Base-by-base conservation (phyloP, 1,140 invertebrate species). In the Ectropis grisescens region DNA sequence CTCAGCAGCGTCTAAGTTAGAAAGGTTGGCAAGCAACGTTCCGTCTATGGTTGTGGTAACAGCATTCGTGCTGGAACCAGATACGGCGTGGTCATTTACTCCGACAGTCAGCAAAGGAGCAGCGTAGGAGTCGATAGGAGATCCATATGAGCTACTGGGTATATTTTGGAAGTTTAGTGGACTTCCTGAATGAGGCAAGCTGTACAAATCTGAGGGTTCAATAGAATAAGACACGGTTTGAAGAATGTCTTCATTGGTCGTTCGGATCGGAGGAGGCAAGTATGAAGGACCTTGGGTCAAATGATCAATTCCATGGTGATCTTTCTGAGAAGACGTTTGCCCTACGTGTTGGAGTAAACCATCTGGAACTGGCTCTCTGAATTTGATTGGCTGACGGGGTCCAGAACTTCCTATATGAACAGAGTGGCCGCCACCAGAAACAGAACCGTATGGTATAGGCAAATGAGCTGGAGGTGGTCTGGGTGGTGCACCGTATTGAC, bases 331-430 rank as follows among this genome's bases (percentile, higher is more conserved):
- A 1, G 84, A 84, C 11, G 57, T 82, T 55, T 75, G 85, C 40
- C 83, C 87, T 35, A 88, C 88, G 9, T 87, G 85, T 43, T 89
- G 82, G 1, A 90, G 66, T 1, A 92, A 54, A 1, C 88, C 89
- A 29, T 78, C 72, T 2, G 91, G 90, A 1, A 92, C 86, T 1
- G 87, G 85, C 14, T 91, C 88, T 32, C 89, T 84, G 55, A 91
- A 91, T 49, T 88, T 85, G 4, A 90, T 83, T 0, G 87, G 88
- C 15, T 82, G 70, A 62, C 82, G 84, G 1, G 88, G 87, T 24
- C 78, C 69, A 7, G 61, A 60, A 8, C 58, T 74, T 9, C 79
- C 78, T 1, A 72, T 79, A 16, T 82, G 71, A 2, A 71, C 56
- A 0, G 69, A 78, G 14, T 79, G 67, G 2, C 71, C 64, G 0